Base-by-base conservation (phyloP, 2,888 invertebrate species). In the Cantharis nigra region DNA sequence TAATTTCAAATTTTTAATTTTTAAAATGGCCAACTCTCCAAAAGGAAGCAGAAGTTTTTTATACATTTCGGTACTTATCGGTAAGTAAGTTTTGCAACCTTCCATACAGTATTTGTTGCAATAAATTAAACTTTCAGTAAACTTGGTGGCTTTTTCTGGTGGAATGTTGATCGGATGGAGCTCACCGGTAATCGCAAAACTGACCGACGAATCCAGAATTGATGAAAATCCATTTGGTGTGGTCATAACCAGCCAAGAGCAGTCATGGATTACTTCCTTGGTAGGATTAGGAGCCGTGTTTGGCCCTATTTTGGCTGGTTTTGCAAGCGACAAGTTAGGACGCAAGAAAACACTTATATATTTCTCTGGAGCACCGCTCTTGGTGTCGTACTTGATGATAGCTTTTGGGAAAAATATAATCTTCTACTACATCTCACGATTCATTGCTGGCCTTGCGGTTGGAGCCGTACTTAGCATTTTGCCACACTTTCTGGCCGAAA, bases 221-320 rank as follows among this genome's bases (percentile, higher is more conserved):
- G 82, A 86, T 18, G 87, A 4, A 18, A 89, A 87, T 80, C 89
- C 89, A 1, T 78, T 90, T 2, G 83, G 80, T 0, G 67, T 62
- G 20, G 14, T 77, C 1, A 85, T 90, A 14, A 84, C 83, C 0
- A 67, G 78, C 0, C 85, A 87, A 0, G 87, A 91, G 82, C 86
- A 87, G 16, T 89, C 90, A 0, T 91, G 91, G 91, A 87, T 91
- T 70, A 90, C 89, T 3, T 90, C 90, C 3, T 82, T 91, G 63
- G 82, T 90, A 7, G 87, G 89, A 0, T 71, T 90, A 49, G 91
- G 91, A 3, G 89, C 91, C 1, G 87, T 89, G 14, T 75, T 89
- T 87, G 94, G 94, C 1, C 93, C 94, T 0, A 92, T 94, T 84
- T 86, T 91, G 11, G 93, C 93, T 0, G 94, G 94, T 14, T 90